Conservation (phyloP, 2,113 vertebrate species). For the Triplophysa rosa region DNA sequence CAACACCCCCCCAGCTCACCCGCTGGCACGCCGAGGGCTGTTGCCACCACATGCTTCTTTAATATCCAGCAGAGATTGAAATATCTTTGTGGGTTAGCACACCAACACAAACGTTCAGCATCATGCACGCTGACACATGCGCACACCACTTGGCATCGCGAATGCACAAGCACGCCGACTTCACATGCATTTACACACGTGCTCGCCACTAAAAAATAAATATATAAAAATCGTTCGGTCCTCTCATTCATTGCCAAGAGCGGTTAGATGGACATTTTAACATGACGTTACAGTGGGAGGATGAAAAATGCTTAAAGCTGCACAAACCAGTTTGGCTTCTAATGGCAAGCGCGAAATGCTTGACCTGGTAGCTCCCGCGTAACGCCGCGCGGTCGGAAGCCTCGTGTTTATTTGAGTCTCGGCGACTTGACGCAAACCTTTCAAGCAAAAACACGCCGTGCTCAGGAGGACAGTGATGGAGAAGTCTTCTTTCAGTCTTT, state of each 20-base stretch:
- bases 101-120: slow-evolving; percentile 63
- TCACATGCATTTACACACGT: slow-evolving; percentile 41
- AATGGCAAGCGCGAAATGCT: slow-evolving; percentile 57
- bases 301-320: slow-evolving; percentile 66
- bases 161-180: slow-evolving; percentile 63
- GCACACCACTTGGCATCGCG: slow-evolving; percentile 46
- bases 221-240: slow-evolving; percentile 76
- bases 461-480: background rate
- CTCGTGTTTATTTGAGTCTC: slow-evolving; percentile 47
- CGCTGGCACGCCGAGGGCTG: slow-evolving; percentile 76
- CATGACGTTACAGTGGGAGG: slow-evolving; percentile 71
- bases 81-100: slow-evolving; percentile 80
- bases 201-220: slow-evolving; percentile 71
- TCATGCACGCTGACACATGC: slow-evolving; percentile 48
- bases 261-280: slow-evolving; percentile 66
- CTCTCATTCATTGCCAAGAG: slow-evolving; percentile 73
- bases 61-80: slow-evolving; percentile 88
- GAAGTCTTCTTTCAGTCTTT: slow-evolving; percentile 12
- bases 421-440: slow-evolving; percentile 2
- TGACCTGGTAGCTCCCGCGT: slow-evolving; percentile 6
- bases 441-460: slow-evolving; percentile 39
- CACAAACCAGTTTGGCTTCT: slow-evolving; percentile 62
- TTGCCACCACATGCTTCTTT: slow-evolving; percentile 79
- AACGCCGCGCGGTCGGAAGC: slow-evolving; percentile 21
- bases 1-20: slow-evolving; percentile 68